Evolutionary conservation across 1,140 invertebrate species (phyloP), one percentile per base, ranked within the genome.

Genomic region (Anagrus nilaparvatae): DNA sequence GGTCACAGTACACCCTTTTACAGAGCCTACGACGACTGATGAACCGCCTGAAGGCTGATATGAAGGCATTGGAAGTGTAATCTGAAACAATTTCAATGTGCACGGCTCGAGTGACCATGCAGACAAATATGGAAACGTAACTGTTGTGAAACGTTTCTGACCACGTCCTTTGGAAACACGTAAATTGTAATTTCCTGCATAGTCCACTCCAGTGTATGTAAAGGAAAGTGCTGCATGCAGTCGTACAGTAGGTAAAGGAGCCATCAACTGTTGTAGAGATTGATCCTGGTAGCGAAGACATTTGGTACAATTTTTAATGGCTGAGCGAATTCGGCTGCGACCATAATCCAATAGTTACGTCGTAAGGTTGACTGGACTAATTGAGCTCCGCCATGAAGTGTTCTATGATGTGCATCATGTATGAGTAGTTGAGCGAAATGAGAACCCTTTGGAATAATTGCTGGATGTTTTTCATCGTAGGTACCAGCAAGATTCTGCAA

Each of bases 391-490:
- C 12, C 48, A n/a, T n/a, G n/a, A n/a, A n/a, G n/a, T n/a, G n/a
- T n/a, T n/a, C n/a, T n/a, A n/a, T n/a, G n/a, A n/a, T 60, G 57
- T 31, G 40, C 43, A 2, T 48, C 9, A 1, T 35, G 8, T 4
- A 52, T 28, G 21, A 59, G 32, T 29, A 52, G 34, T 23, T 31
- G 16, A 16, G 53, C 46, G 8, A 59, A 21, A 42, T 36, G 29
- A 45, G 47, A 31, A 6, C 40, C 16, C 34, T 21, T 39, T 16
- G 58, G 54, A 24, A 63, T 33, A 3, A 58, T 35, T 5, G 50
- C 36, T 3, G 57, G 58, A 40, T 56, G 43, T 38, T 56, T 54
- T 27, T 44, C 37, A 13, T 48, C 32, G 32, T 33, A 45, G 8
- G 46, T 9, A 14, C 46, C 23, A 8, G 29, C 25, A 9, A 51